phyloP scores from a whole-genome alignment of 53 echinoderm and acorn worm species.

The Echinarachnius parma region DNA sequence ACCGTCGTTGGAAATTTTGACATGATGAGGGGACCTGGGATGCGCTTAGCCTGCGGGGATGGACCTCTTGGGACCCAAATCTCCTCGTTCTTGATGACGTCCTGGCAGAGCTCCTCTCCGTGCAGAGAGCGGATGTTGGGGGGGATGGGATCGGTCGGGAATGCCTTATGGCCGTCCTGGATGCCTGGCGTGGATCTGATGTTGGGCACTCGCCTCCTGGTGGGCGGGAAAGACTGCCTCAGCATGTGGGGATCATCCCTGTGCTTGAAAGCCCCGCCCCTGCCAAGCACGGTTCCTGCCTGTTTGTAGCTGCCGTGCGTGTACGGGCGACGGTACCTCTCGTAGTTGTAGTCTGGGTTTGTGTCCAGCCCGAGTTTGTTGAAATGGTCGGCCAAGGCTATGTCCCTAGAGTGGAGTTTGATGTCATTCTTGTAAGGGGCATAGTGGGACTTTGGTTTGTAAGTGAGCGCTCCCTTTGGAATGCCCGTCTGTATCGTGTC shows the following conservation, averaged over 20 bases:
- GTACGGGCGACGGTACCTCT: slow-evolving; percentile 53
- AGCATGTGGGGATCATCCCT: slow-evolving; percentile 19
- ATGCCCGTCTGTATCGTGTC: slow-evolving; percentile 42
- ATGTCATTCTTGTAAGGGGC: slow-evolving; percentile 69
- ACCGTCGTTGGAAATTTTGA: slow-evolving; percentile 32
- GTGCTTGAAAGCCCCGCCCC: slow-evolving; percentile 63
- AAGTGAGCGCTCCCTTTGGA: slow-evolving; percentile 54
- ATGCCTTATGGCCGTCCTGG: slow-evolving; percentile 9
- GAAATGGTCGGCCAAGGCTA: slow-evolving; percentile 69
- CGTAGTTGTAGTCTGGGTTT: slow-evolving; percentile 62
- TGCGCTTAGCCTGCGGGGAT: slow-evolving; percentile 10
- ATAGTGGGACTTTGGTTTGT: slow-evolving; percentile 59
- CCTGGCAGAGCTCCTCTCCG: slow-evolving; percentile 64
- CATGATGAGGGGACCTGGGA: slow-evolving; percentile 29
- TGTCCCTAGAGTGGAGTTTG: slow-evolving; percentile 76
- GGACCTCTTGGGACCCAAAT: background rate
- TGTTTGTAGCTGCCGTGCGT: slow-evolving; percentile 51
- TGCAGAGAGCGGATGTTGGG: slow-evolving; percentile 74
- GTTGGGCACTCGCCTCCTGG: slow-evolving; percentile 10
- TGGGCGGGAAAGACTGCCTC: background rate
- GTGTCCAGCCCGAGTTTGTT: slow-evolving; percentile 66
- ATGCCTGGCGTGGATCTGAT: background rate
- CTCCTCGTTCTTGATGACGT: slow-evolving; percentile 49
- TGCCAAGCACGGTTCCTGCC: slow-evolving; percentile 64
- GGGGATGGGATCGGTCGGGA: slow-evolving; percentile 58